Evolutionary conservation across 1,140 invertebrate genomes (phyloP).

Genomic region (Pogonomyrmex barbatus): DNA sequence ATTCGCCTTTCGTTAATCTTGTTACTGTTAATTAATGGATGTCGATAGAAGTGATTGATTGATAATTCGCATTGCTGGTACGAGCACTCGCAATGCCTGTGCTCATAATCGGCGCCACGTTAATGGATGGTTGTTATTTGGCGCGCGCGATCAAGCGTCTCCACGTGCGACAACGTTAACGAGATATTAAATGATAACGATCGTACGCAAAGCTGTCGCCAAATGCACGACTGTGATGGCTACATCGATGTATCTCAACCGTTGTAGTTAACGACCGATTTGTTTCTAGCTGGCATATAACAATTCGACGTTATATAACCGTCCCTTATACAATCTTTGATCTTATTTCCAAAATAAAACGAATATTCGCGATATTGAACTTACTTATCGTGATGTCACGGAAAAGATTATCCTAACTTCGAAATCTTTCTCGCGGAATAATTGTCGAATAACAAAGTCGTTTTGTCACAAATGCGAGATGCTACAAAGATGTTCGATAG

Average conservation of each 20-base stretch:
- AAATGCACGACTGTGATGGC: conserved; percentile 40
- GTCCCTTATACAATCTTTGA: background rate
- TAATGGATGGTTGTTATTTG: conserved; percentile 76
- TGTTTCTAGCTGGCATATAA: background rate
- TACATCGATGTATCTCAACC: conserved; percentile 38
- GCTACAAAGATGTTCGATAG: background rate
- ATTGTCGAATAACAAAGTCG: conserved; percentile 4
- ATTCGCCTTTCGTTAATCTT: conserved; percentile 50
- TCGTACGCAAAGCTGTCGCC: conserved; percentile 56
- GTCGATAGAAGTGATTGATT: conserved; percentile 61
- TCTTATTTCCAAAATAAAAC: background rate
- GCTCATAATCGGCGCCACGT: conserved; percentile 69
- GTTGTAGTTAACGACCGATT: conserved; percentile 22
- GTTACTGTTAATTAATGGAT: conserved; percentile 72
- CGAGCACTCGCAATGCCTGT: conserved; percentile 25
- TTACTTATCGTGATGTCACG: background rate
- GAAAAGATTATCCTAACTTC: background rate
- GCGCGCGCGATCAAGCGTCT: conserved; percentile 58
- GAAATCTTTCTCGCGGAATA: background rate
- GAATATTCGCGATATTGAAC: background rate
- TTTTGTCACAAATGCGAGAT: background rate
- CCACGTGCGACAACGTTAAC: conserved; percentile 63
- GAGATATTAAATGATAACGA: conserved; percentile 67
- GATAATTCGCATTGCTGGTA: conserved; percentile 70
- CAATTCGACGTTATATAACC: background rate